Evolutionary conservation across 2,113 vertebrate genomes (phyloP), one percentile per base, ranked within the genome.

Genomic region (Saccopteryx bilineata): DNA sequence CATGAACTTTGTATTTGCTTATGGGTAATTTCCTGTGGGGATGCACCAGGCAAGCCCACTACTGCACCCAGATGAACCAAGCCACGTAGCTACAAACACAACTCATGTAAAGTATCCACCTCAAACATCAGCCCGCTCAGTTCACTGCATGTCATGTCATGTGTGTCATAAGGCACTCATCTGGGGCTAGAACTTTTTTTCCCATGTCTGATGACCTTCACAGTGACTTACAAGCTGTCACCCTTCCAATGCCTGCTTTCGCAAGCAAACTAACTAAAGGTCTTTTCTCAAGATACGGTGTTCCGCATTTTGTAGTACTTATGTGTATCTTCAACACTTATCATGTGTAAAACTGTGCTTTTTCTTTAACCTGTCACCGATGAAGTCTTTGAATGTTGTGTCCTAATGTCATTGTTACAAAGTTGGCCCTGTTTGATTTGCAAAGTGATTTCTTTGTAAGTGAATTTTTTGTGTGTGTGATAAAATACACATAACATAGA

Each of bases 111-210:
- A 0, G 10, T 17, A 39, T 21, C 26, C 17, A 7, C 14, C 60
- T 48, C 56, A 9, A 17, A 31, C 10, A 24, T 31, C 82, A 24
- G 56, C 23, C 21, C 76, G 63, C 48, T 84, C 48, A 2, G 75
- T 71, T 76, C 17, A 39, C 68, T 4, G 28, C 1, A 1, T 9
- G 60, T 28, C 2, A 0, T 1, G 9, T 3, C 2, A 0, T 1
- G 9, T 3, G 39, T 26, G 9, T 50, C n/a, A 31, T 1, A 39
- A 72, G 75, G 39, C n/a, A 9, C 28, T 9, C 10, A 11, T n/a
- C 24, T n/a, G 33, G 46, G 9, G 31, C 72, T 46, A 5, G 28
- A 31, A 23, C 21, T 31, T 74, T 46, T 52, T 24, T 83, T 81
- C 7, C 14, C n/a, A 9, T 18, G 54, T 79, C 58, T 31, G 69